These are phyloP conservation scores for Eremobia ochroleuca DNA, from an alignment of 2,888 invertebrate species.

Conservation along the genomic window DNA sequence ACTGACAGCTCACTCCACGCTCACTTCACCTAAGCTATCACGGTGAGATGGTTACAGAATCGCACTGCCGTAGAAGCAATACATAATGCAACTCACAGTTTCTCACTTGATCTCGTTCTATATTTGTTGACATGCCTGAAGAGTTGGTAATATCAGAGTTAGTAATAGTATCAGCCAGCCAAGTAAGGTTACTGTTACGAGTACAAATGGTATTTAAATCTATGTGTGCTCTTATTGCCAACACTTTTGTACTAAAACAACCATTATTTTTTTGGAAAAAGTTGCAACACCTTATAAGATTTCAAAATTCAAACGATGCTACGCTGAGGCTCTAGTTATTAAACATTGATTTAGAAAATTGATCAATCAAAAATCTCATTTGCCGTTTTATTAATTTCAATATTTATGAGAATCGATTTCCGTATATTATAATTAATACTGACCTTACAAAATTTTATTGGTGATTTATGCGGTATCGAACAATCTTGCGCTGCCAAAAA, in stretches of 20 bases:
- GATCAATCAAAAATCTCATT: conserved; percentile 68
- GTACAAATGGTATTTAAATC: neutral
- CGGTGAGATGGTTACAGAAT: too few relatives aligned
- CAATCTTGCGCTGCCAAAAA: conserved; percentile 52
- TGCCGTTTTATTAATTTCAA: conserved; percentile 63
- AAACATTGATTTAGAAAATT: conserved; percentile 67
- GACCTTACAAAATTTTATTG: conserved; percentile 60
- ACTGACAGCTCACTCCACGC: too few relatives aligned
- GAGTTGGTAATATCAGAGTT: neutral
- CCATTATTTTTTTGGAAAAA: neutral
- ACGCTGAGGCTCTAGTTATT: conserved; percentile 34
- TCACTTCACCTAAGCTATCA: too few relatives aligned
- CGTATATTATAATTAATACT: conserved; percentile 65
- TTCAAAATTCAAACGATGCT: conserved; percentile 7
- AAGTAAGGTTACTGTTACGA: neutral
- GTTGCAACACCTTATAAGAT: neutral
- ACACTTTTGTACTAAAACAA: neutral
- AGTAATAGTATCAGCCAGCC: neutral
- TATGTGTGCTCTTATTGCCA: neutral
- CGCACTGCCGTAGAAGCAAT: neutral
- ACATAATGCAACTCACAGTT: neutral
- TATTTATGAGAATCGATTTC: conserved; percentile 65
- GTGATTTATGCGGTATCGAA: conserved; percentile 52
- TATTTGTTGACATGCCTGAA: neutral
- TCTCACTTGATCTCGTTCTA: neutral